These are phyloP conservation scores for Luffia ferchaultella DNA, from an alignment of 2,888 invertebrate genomes.

Conservation along the genomic window DNA sequence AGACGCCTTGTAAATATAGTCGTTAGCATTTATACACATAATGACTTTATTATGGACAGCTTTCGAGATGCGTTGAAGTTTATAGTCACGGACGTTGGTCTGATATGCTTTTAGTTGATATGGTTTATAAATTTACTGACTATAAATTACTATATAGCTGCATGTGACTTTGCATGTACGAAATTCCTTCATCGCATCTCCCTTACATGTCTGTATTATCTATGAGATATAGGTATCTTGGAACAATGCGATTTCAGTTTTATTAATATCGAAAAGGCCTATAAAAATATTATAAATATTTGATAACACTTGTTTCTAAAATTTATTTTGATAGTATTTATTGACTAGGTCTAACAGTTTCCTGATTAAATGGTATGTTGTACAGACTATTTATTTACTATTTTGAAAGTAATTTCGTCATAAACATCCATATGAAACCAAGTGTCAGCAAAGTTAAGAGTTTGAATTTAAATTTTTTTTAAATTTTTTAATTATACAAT, in stretches of 20 bases:
- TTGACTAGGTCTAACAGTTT: too few species aligned
- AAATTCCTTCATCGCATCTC: neutral
- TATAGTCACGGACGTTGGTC: neutral
- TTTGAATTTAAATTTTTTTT: too few species aligned
- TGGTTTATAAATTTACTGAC: neutral
- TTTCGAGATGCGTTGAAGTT: conserved; percentile 13
- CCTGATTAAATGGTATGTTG: too few species aligned
- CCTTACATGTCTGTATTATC: neutral
- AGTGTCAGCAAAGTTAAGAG: too few species aligned
- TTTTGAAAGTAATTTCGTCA: too few species aligned
- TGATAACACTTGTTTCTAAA: too few species aligned
- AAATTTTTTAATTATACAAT: too few species aligned
- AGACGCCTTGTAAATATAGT: conserved; percentile 50
- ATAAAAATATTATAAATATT: too few species aligned
- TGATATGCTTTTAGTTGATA: neutral
- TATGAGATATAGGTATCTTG: neutral
- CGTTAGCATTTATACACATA: conserved; percentile 52
- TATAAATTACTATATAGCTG: neutral
- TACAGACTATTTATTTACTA: too few species aligned
- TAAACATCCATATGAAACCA: too few species aligned
- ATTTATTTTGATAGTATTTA: too few species aligned
- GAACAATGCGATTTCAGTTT: neutral
- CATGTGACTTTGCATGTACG: neutral
- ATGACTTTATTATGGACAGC: conserved; percentile 52
- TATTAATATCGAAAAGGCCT: too few species aligned